Conservation (phyloP, 1,140 invertebrate species). For the Drosophila rhopaloa region DNA sequence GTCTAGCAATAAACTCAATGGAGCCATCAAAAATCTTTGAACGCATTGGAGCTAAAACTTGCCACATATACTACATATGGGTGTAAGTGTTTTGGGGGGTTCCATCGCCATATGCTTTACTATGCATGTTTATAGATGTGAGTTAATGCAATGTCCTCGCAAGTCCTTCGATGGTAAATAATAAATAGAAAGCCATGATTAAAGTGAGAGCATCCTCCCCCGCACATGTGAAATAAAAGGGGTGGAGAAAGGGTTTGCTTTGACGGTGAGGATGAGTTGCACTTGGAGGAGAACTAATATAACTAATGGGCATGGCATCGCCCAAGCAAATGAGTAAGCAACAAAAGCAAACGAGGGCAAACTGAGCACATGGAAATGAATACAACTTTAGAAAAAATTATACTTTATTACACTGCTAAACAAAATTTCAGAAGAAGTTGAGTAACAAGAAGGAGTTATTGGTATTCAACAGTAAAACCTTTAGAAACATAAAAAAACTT, state of each 20-base stretch:
- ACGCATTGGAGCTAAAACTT: constrained; percentile 73
- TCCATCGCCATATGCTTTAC: constrained; percentile 46
- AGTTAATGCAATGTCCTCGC: constrained; percentile 65
- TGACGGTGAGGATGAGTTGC: constrained; percentile 42
- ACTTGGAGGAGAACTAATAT: constrained; percentile 54
- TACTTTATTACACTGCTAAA: constrained; percentile 7
- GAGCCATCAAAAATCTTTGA: constrained; percentile 75
- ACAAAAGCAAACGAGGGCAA: constrained; percentile 13
- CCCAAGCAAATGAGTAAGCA: constrained; percentile 56
- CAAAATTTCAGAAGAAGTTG: not conserved
- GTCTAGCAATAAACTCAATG: constrained; percentile 77
- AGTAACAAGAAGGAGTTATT: no score
- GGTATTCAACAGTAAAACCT: no score
- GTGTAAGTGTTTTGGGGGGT: not conserved
- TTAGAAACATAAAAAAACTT: no score
- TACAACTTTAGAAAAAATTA: constrained; percentile 11
- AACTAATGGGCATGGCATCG: constrained; percentile 49
- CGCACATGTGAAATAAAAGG: no score
- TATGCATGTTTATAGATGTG: constrained; percentile 60
- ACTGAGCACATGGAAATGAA: not conserved
- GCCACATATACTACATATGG: constrained; percentile 51
- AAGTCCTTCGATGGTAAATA: constrained; percentile 32
- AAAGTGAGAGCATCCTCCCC: constrained; percentile 36
- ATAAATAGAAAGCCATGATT: constrained; percentile 44
- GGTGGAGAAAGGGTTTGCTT: not conserved